These are phyloP conservation scores for Anarrhichthys ocellatus DNA, from an alignment of 2,113 vertebrate genomes.

Conservation along the genomic window DNA sequence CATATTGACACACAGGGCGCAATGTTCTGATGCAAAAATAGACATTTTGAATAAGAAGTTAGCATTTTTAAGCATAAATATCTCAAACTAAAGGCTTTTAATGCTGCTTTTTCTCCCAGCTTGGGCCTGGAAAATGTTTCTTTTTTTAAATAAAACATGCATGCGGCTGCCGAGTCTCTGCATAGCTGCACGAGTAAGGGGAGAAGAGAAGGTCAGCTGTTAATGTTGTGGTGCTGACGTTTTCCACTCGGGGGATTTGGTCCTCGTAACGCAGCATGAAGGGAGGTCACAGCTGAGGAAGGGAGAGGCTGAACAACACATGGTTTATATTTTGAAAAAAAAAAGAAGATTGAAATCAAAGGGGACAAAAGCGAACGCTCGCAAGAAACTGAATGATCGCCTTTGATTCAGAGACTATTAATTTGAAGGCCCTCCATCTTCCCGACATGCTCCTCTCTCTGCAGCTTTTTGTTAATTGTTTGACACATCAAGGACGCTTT, in stretches of 20 bases:
- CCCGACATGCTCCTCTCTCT: conserved; percentile 6
- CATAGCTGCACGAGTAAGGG: conserved; percentile 9
- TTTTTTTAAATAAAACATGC: background rate
- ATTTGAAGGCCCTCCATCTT: background rate
- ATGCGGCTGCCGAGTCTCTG: background rate
- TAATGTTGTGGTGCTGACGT: conserved; percentile 39
- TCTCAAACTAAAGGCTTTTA: background rate
- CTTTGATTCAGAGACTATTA: background rate
- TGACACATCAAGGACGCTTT: conserved; percentile 39
- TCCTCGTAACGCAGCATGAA: conserved; percentile 24
- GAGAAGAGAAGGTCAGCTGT: conserved; percentile 48
- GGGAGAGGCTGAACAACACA: conserved; percentile 63
- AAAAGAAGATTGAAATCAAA: background rate
- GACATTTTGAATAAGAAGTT: background rate
- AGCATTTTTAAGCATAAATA: background rate
- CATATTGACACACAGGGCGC: background rate
- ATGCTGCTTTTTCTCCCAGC: background rate
- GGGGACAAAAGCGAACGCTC: background rate
- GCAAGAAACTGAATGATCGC: background rate
- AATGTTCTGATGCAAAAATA: background rate
- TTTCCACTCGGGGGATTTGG: conserved; percentile 22
- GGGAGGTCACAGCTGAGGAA: conserved; percentile 58
- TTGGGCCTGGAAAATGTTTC: background rate
- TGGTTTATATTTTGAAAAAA: conserved; percentile 25
- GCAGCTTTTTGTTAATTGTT: conserved; percentile 35